These are phyloP conservation scores for Buceros bicornis DNA, from an alignment of 2,797 vertebrate species.

Conservation along the genomic window DNA sequence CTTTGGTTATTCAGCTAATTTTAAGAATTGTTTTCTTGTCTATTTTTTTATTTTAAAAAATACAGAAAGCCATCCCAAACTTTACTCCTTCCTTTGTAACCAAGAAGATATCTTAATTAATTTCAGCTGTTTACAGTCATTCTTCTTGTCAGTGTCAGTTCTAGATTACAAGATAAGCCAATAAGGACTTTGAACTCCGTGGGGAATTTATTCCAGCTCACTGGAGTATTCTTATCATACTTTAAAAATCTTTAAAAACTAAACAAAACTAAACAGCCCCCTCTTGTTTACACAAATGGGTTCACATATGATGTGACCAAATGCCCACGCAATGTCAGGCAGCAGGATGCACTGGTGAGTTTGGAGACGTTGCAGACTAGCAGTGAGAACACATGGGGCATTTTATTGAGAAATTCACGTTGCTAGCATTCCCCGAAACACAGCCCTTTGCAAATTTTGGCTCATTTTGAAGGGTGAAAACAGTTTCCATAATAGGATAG, in stretches of 20 bases:
- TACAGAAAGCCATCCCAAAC: neutral
- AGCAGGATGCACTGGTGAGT: neutral
- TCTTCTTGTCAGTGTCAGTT: neutral
- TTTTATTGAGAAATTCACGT: neutral
- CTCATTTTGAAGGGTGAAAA: neutral
- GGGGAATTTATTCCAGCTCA: neutral
- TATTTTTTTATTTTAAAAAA: neutral
- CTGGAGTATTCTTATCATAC: constrained; percentile 1
- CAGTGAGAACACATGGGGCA: neutral
- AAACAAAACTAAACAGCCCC: constrained; percentile 1
- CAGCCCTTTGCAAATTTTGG: neutral
- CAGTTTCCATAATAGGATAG: neutral
- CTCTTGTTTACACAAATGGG: constrained; percentile 1
- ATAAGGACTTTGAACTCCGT: neutral
- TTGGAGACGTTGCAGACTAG: neutral
- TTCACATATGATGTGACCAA: neutral
- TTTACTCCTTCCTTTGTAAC: neutral
- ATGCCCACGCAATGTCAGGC: neutral
- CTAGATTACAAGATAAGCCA: neutral
- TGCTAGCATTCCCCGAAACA: neutral
- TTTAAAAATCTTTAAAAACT: constrained; percentile 3
- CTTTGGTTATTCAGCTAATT: neutral
- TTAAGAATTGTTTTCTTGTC: neutral
- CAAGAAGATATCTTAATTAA: neutral
- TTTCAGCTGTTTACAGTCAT: constrained; percentile 16